Evolutionary conservation across 2,797 vertebrate species (phyloP).

Genomic region (Enteromius paludinosus): DNA sequence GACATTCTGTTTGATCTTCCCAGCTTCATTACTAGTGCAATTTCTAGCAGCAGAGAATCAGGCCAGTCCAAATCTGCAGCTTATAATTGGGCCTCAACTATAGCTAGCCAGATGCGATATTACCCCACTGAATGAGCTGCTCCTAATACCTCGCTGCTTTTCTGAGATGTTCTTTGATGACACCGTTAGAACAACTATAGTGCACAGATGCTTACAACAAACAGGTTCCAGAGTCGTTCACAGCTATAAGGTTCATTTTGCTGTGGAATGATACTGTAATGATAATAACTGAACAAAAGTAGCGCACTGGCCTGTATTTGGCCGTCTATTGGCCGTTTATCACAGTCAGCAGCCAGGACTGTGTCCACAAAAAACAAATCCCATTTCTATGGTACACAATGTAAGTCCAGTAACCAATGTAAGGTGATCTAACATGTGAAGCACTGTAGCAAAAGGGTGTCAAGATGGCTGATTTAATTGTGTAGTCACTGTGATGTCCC

Average conservation of each 20-base stretch:
- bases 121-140: conserved; percentile 14
- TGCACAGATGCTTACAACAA: conserved; percentile 24
- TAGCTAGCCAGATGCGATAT: conserved; percentile 16
- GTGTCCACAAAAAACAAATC: conserved; percentile 13
- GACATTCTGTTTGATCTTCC: conserved; percentile 12
- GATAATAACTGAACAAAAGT: conserved; percentile 4
- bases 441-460: conserved; percentile 31
- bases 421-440: conserved; percentile 38
- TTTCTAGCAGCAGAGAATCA: conserved; percentile 31
- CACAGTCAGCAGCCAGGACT: conserved; percentile 5
- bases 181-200: conserved; percentile 12
- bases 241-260: conserved; percentile 18
- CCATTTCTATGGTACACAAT: background rate
- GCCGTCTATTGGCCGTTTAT: conserved; percentile 4
- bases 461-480: conserved; percentile 52
- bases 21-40: conserved; percentile 21
- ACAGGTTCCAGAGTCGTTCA: background rate
- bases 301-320: conserved; percentile 15
- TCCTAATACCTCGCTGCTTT: conserved; percentile 7
- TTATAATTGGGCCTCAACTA: conserved; percentile 18
- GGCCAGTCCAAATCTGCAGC: background rate
- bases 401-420: conserved; percentile 2
- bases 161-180: conserved; percentile 41
- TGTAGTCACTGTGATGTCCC: conserved; percentile 34
- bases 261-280: background rate